Percentiles rank a stretch among this genome's conserved stretches.
Conservation (phyloP, 2,888 invertebrate genomes). For the Tholera decimalis region DNA sequence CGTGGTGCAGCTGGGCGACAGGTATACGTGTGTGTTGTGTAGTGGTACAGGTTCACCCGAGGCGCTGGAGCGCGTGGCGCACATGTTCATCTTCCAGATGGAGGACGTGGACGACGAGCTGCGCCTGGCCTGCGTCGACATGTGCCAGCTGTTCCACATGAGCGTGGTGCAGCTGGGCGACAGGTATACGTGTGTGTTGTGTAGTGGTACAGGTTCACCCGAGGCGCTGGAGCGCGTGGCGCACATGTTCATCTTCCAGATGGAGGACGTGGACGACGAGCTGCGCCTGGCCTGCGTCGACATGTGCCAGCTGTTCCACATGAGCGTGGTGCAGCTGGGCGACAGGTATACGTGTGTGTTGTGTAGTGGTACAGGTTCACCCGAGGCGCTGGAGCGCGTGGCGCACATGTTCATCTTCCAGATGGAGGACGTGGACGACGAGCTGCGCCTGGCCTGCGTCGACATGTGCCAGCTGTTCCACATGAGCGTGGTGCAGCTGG, state of each 20-base stretch:
- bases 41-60: conserved; percentile 93
- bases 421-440: conserved; percentile 92
- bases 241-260: conserved; percentile 93
- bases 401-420: conserved; percentile 94
- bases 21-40: not conserved
- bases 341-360: too few relatives aligned
- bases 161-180: conserved; percentile 93
- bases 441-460: conserved; percentile 93
- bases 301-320: conserved; percentile 97
- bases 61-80: conserved; percentile 96
- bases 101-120: conserved; percentile 91
- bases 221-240: conserved; percentile 98
- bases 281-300: conserved; percentile 93
- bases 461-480: conserved; percentile 97
- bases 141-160: conserved; percentile 97
- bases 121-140: conserved; percentile 93
- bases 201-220: conserved; percentile 92
- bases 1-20: conserved; percentile 93
- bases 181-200: too few relatives aligned
- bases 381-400: conserved; percentile 97
- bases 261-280: conserved; percentile 91
- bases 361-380: conserved; percentile 90
- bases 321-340: conserved; percentile 93
- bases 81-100: conserved; percentile 93
- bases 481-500: conserved; percentile 93